Conservation (phyloP, 2,113 vertebrate genomes). For the Triplophysa rosa region DNA sequence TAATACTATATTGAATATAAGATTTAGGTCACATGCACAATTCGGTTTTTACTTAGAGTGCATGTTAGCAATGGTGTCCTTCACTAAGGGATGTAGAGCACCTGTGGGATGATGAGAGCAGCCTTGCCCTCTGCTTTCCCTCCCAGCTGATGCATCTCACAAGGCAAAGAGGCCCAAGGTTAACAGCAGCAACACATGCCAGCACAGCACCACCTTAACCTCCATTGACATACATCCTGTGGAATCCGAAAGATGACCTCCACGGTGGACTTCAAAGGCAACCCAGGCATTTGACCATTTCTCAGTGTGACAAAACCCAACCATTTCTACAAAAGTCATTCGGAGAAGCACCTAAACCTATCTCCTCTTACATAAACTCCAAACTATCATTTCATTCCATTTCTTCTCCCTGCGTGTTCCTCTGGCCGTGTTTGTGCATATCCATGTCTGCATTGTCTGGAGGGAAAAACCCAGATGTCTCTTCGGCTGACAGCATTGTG, state of each 20-base stretch:
- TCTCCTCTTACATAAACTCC: constrained; percentile 11
- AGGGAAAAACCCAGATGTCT: constrained; percentile 55
- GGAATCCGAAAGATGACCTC: constrained; percentile 39
- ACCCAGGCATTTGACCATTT: not conserved
- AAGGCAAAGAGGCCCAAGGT: constrained; percentile 58
- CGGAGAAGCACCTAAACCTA: constrained; percentile 7
- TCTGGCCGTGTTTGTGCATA: constrained; percentile 44
- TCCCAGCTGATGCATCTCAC: constrained; percentile 62
- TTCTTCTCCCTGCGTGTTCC: constrained; percentile 33
- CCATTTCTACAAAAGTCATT: not conserved
- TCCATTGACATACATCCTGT: constrained; percentile 33
- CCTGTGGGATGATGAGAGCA: constrained; percentile 60
- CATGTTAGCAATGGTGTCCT: constrained; percentile 45
- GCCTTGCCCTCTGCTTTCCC: constrained; percentile 52
- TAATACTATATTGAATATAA: not conserved
- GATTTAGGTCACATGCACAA: not conserved
- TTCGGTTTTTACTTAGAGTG: not conserved
- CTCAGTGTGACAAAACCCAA: constrained; percentile 14
- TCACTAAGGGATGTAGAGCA: constrained; percentile 56
- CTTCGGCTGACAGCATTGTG: constrained; percentile 40
- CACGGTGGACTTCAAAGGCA: constrained; percentile 31
- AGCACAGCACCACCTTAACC: constrained; percentile 39
- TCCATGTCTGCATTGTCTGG: constrained; percentile 50
- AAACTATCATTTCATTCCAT: not conserved
- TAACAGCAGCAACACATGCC: constrained; percentile 36